Percentiles rank a stretch among this genome's conserved stretches.
Evolutionary conservation across 1,140 invertebrate genomes (phyloP).

Genomic region (Aleiodes sp.): DNA sequence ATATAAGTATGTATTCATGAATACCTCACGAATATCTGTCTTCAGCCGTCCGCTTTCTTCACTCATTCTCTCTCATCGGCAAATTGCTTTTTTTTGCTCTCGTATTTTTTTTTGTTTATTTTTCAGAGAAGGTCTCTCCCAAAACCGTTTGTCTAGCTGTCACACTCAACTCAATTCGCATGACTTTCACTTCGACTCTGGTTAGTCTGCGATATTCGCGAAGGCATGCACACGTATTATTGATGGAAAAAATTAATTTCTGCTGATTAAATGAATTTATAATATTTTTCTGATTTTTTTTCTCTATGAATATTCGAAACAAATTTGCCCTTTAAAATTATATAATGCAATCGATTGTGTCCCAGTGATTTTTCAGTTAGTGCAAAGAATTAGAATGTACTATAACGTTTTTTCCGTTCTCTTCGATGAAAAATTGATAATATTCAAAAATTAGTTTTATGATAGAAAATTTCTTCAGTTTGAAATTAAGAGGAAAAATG

Average conservation of each 20-base stretch:
- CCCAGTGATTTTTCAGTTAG: too few relatives aligned
- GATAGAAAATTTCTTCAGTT: too few relatives aligned
- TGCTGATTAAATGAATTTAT: not conserved
- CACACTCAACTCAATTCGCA: slow-evolving; percentile 33
- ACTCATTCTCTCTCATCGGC: slow-evolving; percentile 25
- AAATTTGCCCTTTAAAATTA: too few relatives aligned
- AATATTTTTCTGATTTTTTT: too few relatives aligned
- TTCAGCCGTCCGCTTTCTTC: not conserved
- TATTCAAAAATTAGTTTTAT: too few relatives aligned
- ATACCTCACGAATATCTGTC: not conserved
- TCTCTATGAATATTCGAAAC: too few relatives aligned
- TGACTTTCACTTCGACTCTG: slow-evolving; percentile 50
- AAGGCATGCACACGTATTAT: not conserved
- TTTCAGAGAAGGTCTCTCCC: slow-evolving; percentile 17
- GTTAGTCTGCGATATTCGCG: slow-evolving; percentile 38
- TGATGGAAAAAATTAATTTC: not conserved
- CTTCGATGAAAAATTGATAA: too few relatives aligned
- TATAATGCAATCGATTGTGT: too few relatives aligned
- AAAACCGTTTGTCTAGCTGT: not conserved
- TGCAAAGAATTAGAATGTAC: too few relatives aligned
- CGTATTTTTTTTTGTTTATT: slow-evolving; percentile 4
- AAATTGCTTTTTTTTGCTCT: slow-evolving; percentile 8
- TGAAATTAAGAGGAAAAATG: too few relatives aligned
- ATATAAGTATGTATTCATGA: not conserved
- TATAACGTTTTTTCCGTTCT: too few relatives aligned